phyloP scores from a whole-genome alignment of 2,113 vertebrate genomes.

The Erythrocercus mccallii region DNA sequence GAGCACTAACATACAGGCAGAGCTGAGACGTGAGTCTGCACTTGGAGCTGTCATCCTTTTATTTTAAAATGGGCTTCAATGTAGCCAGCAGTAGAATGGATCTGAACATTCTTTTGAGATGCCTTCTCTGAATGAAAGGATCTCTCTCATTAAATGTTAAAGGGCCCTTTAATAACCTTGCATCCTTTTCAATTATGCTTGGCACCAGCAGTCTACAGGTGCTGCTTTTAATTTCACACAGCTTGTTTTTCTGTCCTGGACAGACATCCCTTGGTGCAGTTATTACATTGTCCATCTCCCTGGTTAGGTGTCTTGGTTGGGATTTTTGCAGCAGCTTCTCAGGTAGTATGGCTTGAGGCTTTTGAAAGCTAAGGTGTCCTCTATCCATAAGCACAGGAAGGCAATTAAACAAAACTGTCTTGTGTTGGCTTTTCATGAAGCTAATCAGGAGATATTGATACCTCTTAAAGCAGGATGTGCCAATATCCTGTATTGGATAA shows the following conservation, averaged over 20 bases:
- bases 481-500: not conserved
- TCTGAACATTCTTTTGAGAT: not conserved
- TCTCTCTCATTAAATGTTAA: conserved; percentile 30
- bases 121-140: not conserved
- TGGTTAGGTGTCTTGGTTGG: not conserved
- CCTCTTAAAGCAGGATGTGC: not conserved
- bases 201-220: not conserved
- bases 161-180: not conserved
- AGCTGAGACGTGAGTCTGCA: not conserved
- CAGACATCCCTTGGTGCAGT: not conserved
- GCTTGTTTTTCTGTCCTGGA: not conserved
- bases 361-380: not conserved
- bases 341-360: not conserved
- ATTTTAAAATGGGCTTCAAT: not conserved
- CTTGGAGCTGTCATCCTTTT: not conserved
- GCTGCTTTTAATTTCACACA: not conserved
- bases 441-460: not conserved
- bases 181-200: not conserved
- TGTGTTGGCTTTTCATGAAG: not conserved
- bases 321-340: not conserved
- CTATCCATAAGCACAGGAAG: not conserved
- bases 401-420: not conserved
- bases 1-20: not conserved
- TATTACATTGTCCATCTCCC: not conserved
- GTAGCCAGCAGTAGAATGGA: not conserved